Conservation (phyloP, 2,113 vertebrate genomes). For the Sylvietta virens region DNA sequence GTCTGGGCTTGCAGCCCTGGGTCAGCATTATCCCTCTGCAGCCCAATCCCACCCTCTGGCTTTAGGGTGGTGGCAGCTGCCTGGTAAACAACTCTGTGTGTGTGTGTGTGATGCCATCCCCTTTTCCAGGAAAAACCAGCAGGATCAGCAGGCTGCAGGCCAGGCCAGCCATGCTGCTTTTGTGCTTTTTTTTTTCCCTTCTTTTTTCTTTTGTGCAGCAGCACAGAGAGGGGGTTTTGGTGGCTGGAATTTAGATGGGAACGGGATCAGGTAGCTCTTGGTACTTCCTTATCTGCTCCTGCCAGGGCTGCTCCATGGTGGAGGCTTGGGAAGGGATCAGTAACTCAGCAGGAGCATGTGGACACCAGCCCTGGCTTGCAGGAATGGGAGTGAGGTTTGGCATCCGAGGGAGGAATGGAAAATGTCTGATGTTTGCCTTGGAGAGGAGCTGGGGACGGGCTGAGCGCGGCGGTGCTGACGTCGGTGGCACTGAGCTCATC, state of each 20-base stretch:
- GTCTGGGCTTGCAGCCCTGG: slow-evolving; percentile 37
- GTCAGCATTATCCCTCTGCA: slow-evolving; percentile 6
- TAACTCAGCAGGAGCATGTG: not conserved
- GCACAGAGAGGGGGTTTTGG: fast-evolving
- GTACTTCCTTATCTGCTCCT: not conserved
- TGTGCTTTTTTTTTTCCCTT: no score
- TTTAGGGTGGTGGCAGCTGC: not conserved
- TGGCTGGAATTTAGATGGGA: not conserved
- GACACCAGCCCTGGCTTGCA: slow-evolving; percentile 24
- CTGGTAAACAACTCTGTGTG: not conserved
- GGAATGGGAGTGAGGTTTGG: slow-evolving; percentile 23
- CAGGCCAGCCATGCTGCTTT: not conserved
- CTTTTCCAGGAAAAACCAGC: not conserved
- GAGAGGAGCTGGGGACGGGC: not conserved
- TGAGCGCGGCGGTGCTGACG: not conserved
- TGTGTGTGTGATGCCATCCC: not conserved
- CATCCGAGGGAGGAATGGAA: slow-evolving; percentile 1
- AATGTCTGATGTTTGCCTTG: slow-evolving; percentile 40
- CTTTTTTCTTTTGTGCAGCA: no score
- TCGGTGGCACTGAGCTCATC: slow-evolving; percentile 27
- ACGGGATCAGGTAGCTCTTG: not conserved
- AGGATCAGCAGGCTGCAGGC: not conserved
- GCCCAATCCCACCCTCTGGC: not conserved
- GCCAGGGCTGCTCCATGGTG: not conserved
- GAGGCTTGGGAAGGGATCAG: not conserved